Base-by-base conservation (phyloP, 2,113 vertebrate species). In the Oenanthe oenanthe region DNA sequence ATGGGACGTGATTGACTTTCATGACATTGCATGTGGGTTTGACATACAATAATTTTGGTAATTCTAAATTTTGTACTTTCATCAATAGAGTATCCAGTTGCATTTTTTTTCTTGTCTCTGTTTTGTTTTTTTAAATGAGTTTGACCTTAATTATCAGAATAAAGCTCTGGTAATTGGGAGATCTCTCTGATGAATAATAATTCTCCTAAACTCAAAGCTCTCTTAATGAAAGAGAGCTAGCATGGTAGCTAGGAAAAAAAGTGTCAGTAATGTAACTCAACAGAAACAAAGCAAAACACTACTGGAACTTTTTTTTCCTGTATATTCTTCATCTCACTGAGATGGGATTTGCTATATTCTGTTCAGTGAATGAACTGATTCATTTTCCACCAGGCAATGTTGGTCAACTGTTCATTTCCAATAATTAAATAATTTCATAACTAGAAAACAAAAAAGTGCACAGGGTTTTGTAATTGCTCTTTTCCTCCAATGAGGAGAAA, bases 141-240 rank as follows among this genome's bases (percentile, higher is more conserved):
- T 88, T 82, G 38, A 92, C 43, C 60, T 92, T 92, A 83, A 73
- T 85, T 94, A 85, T 60, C 42, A 90, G 28, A 92, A 86, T 63
- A 66, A 88, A 73, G 13, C 11, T 83, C 42, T 86, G 15, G 4
- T 80, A 94, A 81, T 53, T 77, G 77, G 29, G 24, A 77, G 19
- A 81, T 2, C 21, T 87, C 34, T 61, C 60, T 63, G 21, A 66
- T 4, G 4, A 94, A 80, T 61, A 93, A 70, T 63, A 67, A 80
- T 81, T 77, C 28, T 24, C 10, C 28, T 77, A 75, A 86, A 51
- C 78, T 91, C 66, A 88, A 86, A 81, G 16, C 2, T 1, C 19
- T 78, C 19, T 73, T 51, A 72, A 77, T 43, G 31, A 73, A 93
- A 74, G 56, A n/a, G n/a, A n/a, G n/a, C n/a, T n/a, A n/a, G 36